Evolutionary conservation across 1,140 invertebrate species (phyloP), one percentile per base, ranked within the genome.

Genomic region (Bicyclus anynana): DNA sequence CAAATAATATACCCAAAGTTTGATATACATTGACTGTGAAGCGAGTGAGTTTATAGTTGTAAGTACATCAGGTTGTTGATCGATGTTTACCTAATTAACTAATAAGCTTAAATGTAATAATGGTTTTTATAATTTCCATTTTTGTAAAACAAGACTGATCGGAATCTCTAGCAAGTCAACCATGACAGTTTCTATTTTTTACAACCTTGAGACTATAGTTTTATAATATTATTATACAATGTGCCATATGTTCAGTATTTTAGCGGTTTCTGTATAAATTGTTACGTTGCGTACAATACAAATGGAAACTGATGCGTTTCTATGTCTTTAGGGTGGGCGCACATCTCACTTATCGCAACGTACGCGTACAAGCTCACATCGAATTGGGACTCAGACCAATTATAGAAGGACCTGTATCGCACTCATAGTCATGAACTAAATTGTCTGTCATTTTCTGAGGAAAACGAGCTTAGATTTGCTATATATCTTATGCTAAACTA

Each of bases 101-200:
- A n/a, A n/a, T n/a, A n/a, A 40, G 12, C 13, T 40, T 12, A 33
- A 6, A 40, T 16, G 5, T 2, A 16, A 40, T 23, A 23, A 23
- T 23, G 7, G 5, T 14, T 40, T 14, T 17, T 40, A 40, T 40
- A 14, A 44, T 44, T 44, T 44, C 42, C 21, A n/a, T 14, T 2
- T 14, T 2, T 44, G 13, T n/a, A 20, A 44, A 35, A 35, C 54
- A 82, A 84, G 80, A 84, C 80, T 84, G 80, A 84, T 69, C 48
- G 42, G 69, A 79, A 79, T 80, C 77, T 81, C 69, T 69, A 59
- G 46, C 37, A 21, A 14, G 42, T 14, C 20, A 44, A 20, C 42
- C 42, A 44, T 20, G 42, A 44, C 42, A 44, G 16, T 9, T 13
- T 35, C 9, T 40, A 40, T 40, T 40, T 65, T 60, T 53, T 54